phyloP scores from a whole-genome alignment of 2,113 vertebrate genomes.

The Saguinus imperator region DNA sequence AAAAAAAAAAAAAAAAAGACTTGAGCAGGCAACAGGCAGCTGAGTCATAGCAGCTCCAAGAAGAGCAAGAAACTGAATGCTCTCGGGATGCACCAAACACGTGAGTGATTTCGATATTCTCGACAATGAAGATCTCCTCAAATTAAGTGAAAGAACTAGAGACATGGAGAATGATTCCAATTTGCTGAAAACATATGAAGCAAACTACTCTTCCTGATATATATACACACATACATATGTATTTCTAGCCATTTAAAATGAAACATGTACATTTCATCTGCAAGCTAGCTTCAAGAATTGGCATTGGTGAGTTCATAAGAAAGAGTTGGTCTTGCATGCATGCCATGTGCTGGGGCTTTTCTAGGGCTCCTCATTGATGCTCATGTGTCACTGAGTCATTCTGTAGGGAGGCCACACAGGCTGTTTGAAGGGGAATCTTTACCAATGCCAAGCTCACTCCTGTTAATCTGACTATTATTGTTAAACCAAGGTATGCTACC shows the following conservation, averaged over 20 bases:
- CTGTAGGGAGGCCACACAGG: background rate
- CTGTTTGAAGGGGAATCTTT: background rate
- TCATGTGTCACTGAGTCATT: background rate
- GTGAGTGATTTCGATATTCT: background rate
- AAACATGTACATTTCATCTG: background rate
- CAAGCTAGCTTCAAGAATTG: background rate
- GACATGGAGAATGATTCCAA: background rate
- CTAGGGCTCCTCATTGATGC: too few relatives aligned
- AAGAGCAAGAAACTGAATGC: background rate
- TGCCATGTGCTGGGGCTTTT: background rate
- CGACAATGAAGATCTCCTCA: background rate
- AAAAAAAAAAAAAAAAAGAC: too few relatives aligned
- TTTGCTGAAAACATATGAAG: background rate
- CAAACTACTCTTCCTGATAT: background rate
- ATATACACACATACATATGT: too few relatives aligned
- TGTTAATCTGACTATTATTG: background rate
- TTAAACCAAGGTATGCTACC: background rate
- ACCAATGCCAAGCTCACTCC: background rate
- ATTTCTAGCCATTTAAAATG: background rate
- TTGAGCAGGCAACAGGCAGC: background rate
- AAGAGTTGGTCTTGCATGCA: background rate
- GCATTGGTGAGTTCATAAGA: background rate
- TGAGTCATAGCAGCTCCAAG: background rate
- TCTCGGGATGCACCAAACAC: background rate
- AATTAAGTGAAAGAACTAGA: background rate